A percentile compares a stretch with the other conserved stretches of the same genome.
Conservation (phyloP, 2,888 invertebrate species). For the Drosophila meridiana region DNA sequence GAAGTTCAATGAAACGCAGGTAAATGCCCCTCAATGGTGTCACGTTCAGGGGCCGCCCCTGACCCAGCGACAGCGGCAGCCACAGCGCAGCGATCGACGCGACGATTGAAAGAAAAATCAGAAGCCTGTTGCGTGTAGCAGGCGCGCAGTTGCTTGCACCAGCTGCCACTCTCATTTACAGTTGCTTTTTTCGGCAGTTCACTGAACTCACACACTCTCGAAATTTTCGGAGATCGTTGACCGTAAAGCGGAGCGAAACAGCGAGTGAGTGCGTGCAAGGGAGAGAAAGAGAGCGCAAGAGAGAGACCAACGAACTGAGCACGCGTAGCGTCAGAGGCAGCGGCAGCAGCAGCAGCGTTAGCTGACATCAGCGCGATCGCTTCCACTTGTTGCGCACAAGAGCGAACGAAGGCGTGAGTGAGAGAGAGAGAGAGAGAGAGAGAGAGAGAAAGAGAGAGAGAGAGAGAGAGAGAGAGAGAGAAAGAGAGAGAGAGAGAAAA, state of each 20-base stretch:
- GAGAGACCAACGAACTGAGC: constrained; percentile 3
- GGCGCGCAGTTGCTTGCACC: constrained; percentile 65
- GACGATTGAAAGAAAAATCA: constrained; percentile 82
- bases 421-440: not conserved
- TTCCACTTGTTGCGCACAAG: constrained; percentile 9
- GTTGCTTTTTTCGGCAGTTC: constrained; percentile 67
- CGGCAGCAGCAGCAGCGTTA: not conserved
- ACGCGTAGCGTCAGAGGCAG: constrained; percentile 4
- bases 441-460: not conserved
- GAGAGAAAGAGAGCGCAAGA: not conserved
- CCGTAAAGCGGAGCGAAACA: constrained; percentile 12
- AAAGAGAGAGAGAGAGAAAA: not conserved
- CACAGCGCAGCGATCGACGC: constrained; percentile 23
- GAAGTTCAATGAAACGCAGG: constrained; percentile 69
- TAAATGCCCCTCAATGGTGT: constrained; percentile 65
- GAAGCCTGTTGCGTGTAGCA: constrained; percentile 71
- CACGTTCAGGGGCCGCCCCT: constrained; percentile 78
- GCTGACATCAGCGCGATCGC: constrained; percentile 32
- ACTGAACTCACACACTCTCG: constrained; percentile 40
- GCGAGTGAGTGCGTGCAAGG: not conserved
- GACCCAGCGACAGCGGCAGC: constrained; percentile 54
- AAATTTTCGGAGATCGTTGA: constrained; percentile 70
- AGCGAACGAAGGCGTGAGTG: not conserved
- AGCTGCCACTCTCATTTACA: constrained; percentile 34
- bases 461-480: not conserved